phyloP scores from a whole-genome alignment of 2,113 vertebrate species.

The Calidris pygmaea region DNA sequence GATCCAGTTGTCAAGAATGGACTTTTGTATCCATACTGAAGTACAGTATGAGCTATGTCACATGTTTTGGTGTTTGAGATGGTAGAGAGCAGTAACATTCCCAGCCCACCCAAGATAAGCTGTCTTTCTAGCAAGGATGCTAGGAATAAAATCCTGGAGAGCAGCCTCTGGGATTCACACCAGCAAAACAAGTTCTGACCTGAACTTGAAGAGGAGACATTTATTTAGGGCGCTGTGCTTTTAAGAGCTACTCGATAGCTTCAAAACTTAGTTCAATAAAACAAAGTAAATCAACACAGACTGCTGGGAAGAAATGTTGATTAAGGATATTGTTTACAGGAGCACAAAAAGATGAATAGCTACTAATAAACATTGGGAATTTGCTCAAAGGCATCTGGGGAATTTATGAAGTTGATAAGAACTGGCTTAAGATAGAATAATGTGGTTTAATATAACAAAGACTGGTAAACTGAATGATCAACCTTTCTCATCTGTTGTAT shows the following conservation, averaged over 20 bases:
- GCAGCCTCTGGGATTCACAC: conserved; percentile 1
- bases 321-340: conserved; percentile 50
- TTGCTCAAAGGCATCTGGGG: conserved; percentile 47
- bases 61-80: neutral
- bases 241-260: neutral
- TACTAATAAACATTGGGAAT: conserved; percentile 42
- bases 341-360: conserved; percentile 42
- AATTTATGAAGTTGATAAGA: conserved; percentile 49
- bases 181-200: neutral
- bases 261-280: conserved; percentile 28
- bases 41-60: neutral
- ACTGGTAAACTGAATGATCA: neutral
- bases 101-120: neutral
- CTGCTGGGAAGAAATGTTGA: conserved; percentile 33
- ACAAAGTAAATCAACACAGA: conserved; percentile 22
- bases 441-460: conserved; percentile 31
- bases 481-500: neutral
- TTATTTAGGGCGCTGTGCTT: neutral
- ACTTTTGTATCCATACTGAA: neutral
- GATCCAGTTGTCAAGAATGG: neutral
- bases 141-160: conserved; percentile 6
- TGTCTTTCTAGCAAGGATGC: neutral
- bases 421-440: conserved; percentile 41
- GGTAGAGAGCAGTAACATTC: neutral
- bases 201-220: neutral